Conservation (phyloP, 2,888 invertebrate genomes). For the Ptilodon capucinus region DNA sequence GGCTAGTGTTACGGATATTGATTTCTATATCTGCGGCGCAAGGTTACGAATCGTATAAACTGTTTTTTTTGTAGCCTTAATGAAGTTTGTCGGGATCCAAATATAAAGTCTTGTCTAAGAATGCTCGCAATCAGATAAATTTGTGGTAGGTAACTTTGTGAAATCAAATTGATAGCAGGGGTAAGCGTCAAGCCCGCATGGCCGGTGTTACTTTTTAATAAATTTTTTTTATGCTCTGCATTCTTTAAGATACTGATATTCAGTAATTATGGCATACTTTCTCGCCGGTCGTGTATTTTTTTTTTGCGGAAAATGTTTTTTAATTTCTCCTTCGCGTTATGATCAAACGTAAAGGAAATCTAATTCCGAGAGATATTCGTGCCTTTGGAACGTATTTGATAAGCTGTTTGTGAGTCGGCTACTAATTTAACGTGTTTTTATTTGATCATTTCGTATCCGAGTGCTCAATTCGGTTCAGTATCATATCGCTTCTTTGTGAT, state of each 20-base stretch:
- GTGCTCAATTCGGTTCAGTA: not conserved
- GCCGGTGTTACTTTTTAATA: conserved; percentile 51
- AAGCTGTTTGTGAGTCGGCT: not conserved
- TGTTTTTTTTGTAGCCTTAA: conserved; percentile 23
- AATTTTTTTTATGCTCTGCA: conserved; percentile 47
- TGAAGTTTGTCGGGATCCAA: conserved; percentile 24
- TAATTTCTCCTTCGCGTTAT: not conserved
- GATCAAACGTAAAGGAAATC: not conserved
- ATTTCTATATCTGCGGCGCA: not conserved
- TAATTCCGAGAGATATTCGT: not conserved
- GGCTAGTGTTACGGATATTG: conserved; percentile 4
- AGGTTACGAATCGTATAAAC: conserved; percentile 6
- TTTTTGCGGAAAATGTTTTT: conserved; percentile 16
- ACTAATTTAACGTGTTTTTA: not conserved
- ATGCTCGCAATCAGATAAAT: conserved; percentile 59
- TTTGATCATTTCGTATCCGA: conserved; percentile 1
- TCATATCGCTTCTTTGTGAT: not conserved
- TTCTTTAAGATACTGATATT: conserved; percentile 40
- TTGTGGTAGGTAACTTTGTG: conserved; percentile 47
- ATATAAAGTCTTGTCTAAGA: conserved; percentile 50
- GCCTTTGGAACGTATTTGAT: not conserved
- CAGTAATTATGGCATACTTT: conserved; percentile 42
- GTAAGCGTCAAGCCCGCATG: conserved; percentile 22
- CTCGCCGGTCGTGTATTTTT: conserved; percentile 25
- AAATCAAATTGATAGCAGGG: conserved; percentile 54